Evolutionary conservation across 1,140 invertebrate genomes (phyloP).

Genomic region (Vanessa tameamea): DNA sequence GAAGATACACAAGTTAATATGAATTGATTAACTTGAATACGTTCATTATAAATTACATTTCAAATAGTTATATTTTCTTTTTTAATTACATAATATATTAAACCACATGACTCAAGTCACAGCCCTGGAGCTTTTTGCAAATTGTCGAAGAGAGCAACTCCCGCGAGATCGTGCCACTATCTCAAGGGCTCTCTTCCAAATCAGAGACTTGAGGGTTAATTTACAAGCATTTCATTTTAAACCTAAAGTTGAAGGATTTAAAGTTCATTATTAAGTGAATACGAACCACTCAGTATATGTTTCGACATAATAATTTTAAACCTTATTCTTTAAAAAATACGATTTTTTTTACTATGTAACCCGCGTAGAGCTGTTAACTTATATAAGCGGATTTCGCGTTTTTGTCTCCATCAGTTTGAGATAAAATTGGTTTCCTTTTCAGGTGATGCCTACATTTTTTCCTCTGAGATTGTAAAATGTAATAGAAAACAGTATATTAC

Average conservation of each 20-base stretch:
- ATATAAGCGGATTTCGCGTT: slow-evolving; percentile 41
- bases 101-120: background rate
- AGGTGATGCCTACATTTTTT: slow-evolving; percentile 19
- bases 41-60: background rate
- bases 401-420: slow-evolving; percentile 29
- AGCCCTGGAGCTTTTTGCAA: slow-evolving; percentile 41
- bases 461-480: background rate
- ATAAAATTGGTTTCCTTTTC: slow-evolving; percentile 34
- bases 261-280: background rate
- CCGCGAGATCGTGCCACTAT: slow-evolving; percentile 44
- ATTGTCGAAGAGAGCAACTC: slow-evolving; percentile 42
- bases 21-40: too few species aligned
- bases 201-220: slow-evolving; percentile 38
- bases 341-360: background rate
- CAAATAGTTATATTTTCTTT: background rate
- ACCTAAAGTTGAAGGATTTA: slow-evolving; percentile 11
- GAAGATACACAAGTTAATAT: too few species aligned
- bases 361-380: background rate
- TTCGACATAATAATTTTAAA: background rate
- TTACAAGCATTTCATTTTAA: slow-evolving; percentile 2
- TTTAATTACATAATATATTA: background rate
- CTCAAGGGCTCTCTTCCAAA: slow-evolving; percentile 50
- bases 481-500: slow-evolving; percentile 1
- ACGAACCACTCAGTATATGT: background rate
- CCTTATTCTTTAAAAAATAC: background rate